Percentiles rank a stretch among this genome's conserved stretches.
These are phyloP conservation scores for Smithornis capensis DNA, from an alignment of 2,113 vertebrate genomes.

Conservation along the genomic window DNA sequence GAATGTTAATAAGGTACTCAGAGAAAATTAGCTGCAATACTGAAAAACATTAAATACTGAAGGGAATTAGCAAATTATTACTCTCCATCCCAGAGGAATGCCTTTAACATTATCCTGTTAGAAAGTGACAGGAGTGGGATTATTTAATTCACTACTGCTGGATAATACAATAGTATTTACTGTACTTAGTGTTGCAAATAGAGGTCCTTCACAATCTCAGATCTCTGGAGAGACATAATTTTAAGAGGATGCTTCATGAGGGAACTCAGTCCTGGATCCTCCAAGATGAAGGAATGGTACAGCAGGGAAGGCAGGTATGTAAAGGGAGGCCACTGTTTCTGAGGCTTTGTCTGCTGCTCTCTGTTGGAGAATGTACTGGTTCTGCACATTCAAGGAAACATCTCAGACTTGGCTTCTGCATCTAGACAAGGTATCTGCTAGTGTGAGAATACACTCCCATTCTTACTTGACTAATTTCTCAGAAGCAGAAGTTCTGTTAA, in stretches of 20 bases:
- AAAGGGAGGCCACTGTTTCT: neutral
- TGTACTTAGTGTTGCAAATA: slow-evolving; percentile 23
- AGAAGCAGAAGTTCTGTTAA: neutral
- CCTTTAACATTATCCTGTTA: slow-evolving; percentile 56
- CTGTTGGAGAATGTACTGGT: neutral
- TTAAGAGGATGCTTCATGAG: slow-evolving; percentile 1
- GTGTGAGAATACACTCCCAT: neutral
- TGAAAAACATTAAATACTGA: slow-evolving; percentile 21
- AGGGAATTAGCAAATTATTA: slow-evolving; percentile 31
- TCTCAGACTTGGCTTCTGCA: neutral
- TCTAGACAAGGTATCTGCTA: neutral
- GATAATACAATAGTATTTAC: slow-evolving; percentile 28
- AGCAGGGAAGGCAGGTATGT: neutral
- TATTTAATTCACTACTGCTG: neutral
- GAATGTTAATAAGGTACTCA: slow-evolving; percentile 57
- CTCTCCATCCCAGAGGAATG: slow-evolving; percentile 27
- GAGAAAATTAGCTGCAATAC: slow-evolving; percentile 49
- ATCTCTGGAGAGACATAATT: neutral
- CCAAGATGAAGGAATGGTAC: neutral
- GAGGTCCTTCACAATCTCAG: neutral
- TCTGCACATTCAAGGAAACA: neutral
- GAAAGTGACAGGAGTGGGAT: neutral
- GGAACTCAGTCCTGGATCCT: neutral
- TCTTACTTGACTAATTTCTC: neutral
- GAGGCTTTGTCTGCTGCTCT: neutral